Evolutionary conservation across 2,113 vertebrate species (phyloP), one percentile per base, ranked within the genome.

Genomic region (Chunga burmeisteri): DNA sequence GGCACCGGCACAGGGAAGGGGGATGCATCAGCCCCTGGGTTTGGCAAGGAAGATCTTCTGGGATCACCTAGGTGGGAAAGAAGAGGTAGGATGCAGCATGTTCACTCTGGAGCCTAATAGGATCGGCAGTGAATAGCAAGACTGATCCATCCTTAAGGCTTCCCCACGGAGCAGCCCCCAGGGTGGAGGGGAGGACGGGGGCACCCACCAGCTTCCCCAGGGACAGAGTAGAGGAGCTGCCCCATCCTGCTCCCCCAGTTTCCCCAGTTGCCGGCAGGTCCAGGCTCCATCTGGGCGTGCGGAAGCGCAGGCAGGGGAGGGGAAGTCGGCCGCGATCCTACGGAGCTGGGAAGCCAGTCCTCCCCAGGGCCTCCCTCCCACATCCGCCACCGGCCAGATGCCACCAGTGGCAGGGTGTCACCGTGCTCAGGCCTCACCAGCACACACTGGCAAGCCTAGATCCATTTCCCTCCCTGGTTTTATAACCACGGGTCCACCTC

Each of bases 61-160:
- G 29, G 30, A 50, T 73, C 8, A 9, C 55, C 92, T 93, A 32
- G 15, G 25, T 25, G 50, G 42, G 34, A 53, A 49, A 62, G 46
- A 18, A 58, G 36, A 63, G 71, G 25, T 0, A 20, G 42, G 40
- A 42, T 17, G 30, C 42, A 16, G 26, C 1, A 7, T 0, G 2
- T 36, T 84, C 58, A 34, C 77, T 66, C 63, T 49, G 52, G 30
- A 84, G 50, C 38, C 50, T 40, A 13, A 61, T 2, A n/a, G 30
- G 58, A 65, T 27, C 62, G 2, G 1, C 15, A 7, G 21, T 0
- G 2, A 91, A 27, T 0, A 14, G 63, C 0, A 0, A 66, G 42
- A 38, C 46, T 12, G 36, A 81, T 25, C n/a, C 36, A 71, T 20
- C 42, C 73, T 21, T 11, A 34, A 44, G 34, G 74, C 56, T 74